Evolutionary conservation across 2,797 vertebrate species (phyloP), one percentile per base, ranked within the genome.

Genomic region (Gymnoscopelus braueri): DNA sequence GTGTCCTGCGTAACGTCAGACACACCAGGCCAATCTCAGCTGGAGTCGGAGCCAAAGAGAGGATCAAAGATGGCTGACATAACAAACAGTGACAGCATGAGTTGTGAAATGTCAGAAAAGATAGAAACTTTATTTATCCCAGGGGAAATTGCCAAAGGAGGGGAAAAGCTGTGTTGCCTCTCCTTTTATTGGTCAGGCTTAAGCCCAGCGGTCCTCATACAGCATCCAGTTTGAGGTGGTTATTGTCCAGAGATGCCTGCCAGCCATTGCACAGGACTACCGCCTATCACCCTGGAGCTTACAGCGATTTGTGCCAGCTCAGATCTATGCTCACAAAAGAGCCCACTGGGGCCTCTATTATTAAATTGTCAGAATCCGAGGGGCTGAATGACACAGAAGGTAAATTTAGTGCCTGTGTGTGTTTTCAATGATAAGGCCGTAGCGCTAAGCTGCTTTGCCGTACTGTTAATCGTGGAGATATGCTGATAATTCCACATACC

Each of bases 1-100:
- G 72, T 78, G 87, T 78, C 86, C 90, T 91, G 90, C 83, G 74
- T 77, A 89, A 77, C 78, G 72, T 91, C 88, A 89, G 69, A 70
- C 65, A 78, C 84, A 87, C 83, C 80, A 81, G 26, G 73, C 78
- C 68, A 86, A 84, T 81, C 81, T 89, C 83, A 71, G 54, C 77
- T 62, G 44, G 10, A 52, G 47, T 72, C 14, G 12, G 69, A 67
- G 87, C 87, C 88, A 88, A 63, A 78, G 77, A 83, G 84, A 85
- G 82, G 80, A 87, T 92, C 81, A 85, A 84, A 88, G 73, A 72
- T 59, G 69, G 74, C 69, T 84, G 76, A 67, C 64, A 64, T 64
- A 70, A 72, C 39, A 24, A 76, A 69, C 62, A 26, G 61, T 80
- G 84, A 84, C 74, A 72, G 85, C 83, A 81, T 79, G 78, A 77